These are phyloP conservation scores for Oreortyx pictus DNA, from an alignment of 2,797 vertebrate genomes.

Conservation along the genomic window DNA sequence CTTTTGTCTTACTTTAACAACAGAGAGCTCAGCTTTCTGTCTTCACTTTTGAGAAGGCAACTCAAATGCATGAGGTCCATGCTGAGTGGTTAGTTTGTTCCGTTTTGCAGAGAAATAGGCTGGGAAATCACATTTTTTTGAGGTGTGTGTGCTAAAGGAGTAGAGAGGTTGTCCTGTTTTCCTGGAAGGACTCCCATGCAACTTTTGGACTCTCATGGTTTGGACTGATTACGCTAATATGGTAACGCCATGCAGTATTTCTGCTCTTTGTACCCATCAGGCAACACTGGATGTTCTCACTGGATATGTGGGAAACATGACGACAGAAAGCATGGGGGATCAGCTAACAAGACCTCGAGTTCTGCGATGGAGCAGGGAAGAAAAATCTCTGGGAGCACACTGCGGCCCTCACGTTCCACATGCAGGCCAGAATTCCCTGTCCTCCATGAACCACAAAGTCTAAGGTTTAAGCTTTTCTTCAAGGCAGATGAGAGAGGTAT, in stretches of 20 bases:
- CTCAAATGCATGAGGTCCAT: neutral
- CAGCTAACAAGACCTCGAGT: rapidly evolving
- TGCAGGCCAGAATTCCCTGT: neutral
- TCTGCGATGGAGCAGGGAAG: neutral
- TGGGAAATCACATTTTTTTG: neutral
- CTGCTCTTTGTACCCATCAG: neutral
- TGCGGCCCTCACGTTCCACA: neutral
- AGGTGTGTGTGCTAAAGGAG: neutral
- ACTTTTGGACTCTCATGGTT: neutral
- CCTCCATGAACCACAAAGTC: neutral
- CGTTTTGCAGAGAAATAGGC: neutral
- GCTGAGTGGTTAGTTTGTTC: neutral
- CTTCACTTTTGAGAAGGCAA: neutral
- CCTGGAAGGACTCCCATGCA: neutral
- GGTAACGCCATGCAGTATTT: neutral
- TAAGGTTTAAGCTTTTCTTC: neutral
- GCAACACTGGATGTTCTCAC: rapidly evolving
- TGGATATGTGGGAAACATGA: rapidly evolving
- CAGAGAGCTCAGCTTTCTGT: neutral
- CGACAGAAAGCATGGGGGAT: neutral
- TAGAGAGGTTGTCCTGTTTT: neutral
- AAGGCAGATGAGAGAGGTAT: neutral
- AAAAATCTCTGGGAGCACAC: neutral
- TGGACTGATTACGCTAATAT: neutral
- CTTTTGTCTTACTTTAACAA: rapidly evolving